These are phyloP conservation scores for Euura lappo DNA, from an alignment of 1,140 invertebrate species.

Conservation along the genomic window DNA sequence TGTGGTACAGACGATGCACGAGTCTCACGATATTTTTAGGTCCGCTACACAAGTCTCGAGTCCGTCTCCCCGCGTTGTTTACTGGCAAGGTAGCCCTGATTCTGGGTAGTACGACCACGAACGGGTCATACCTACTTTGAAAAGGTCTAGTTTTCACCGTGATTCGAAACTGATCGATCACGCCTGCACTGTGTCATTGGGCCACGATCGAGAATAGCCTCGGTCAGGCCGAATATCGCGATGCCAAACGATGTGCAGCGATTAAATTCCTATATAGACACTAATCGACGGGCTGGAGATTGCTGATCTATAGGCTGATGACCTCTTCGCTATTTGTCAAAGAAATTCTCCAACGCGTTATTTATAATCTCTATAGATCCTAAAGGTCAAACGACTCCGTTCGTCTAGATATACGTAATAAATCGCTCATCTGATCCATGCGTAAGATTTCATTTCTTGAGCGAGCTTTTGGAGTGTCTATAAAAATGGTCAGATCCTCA, in stretches of 20 bases:
- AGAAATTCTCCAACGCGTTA: not conserved
- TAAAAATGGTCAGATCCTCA: too few relatives aligned
- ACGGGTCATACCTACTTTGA: not conserved
- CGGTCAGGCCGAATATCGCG: constrained; percentile 29
- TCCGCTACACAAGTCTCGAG: not conserved
- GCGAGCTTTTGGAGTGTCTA: too few relatives aligned
- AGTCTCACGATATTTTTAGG: not conserved
- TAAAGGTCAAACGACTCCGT: too few relatives aligned
- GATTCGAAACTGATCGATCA: not conserved
- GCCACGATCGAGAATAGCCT: constrained; percentile 33
- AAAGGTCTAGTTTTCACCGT: not conserved
- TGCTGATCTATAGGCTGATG: not conserved
- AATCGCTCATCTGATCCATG: not conserved
- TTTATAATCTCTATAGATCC: too few relatives aligned
- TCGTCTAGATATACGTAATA: too few relatives aligned
- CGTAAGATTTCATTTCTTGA: not conserved
- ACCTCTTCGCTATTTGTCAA: constrained; percentile 4
- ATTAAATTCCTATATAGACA: constrained; percentile 2
- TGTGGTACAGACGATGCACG: not conserved
- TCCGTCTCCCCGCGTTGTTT: not conserved
- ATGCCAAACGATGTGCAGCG: not conserved
- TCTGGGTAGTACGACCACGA: not conserved
- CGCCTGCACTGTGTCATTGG: constrained; percentile 22
- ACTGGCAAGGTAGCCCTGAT: not conserved
- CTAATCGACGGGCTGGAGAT: not conserved